A percentile compares a stretch with the other conserved stretches of the same genome.
Conservation (phyloP, 2,113 vertebrate genomes). For the Hippocampus abdominalis region DNA sequence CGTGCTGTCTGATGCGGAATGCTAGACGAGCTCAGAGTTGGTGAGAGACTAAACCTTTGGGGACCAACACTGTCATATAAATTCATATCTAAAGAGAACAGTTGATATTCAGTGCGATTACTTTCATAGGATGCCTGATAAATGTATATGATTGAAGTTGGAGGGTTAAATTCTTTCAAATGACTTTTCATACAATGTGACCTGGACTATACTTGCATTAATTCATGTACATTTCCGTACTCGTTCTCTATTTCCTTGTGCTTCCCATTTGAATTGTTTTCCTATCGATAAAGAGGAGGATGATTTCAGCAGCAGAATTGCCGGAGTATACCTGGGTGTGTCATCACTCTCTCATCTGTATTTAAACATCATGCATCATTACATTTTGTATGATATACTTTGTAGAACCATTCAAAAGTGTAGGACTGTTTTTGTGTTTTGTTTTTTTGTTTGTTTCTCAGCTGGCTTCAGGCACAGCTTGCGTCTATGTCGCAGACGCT, state of each 20-base stretch:
- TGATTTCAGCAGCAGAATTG: slow-evolving; percentile 78
- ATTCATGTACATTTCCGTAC: no score
- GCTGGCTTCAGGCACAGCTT: slow-evolving; percentile 90
- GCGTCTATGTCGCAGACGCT: slow-evolving; percentile 82
- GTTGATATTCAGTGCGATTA: not conserved
- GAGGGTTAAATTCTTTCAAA: not conserved
- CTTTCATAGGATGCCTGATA: not conserved
- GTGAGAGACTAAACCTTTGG: slow-evolving; percentile 61
- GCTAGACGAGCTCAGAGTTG: slow-evolving; percentile 89
- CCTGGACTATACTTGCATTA: no score
- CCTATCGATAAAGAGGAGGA: slow-evolving; percentile 73
- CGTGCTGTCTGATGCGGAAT: slow-evolving; percentile 18
- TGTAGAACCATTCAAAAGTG: not conserved
- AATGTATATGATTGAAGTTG: not conserved
- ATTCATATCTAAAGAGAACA: not conserved
- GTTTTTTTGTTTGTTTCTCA: slow-evolving; percentile 38
- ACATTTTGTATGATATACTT: not conserved
- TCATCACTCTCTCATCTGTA: not conserved
- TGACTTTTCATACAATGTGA: not conserved
- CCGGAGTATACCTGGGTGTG: slow-evolving; percentile 84
- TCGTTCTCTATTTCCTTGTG: not conserved
- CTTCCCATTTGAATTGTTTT: not conserved
- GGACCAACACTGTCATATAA: not conserved
- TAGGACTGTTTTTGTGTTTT: no score
- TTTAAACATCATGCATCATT: not conserved